Evolutionary conservation across 37 sponge, comb jelly and placozoan species (phyloP).

Genomic region (Ianthella basta): DNA sequence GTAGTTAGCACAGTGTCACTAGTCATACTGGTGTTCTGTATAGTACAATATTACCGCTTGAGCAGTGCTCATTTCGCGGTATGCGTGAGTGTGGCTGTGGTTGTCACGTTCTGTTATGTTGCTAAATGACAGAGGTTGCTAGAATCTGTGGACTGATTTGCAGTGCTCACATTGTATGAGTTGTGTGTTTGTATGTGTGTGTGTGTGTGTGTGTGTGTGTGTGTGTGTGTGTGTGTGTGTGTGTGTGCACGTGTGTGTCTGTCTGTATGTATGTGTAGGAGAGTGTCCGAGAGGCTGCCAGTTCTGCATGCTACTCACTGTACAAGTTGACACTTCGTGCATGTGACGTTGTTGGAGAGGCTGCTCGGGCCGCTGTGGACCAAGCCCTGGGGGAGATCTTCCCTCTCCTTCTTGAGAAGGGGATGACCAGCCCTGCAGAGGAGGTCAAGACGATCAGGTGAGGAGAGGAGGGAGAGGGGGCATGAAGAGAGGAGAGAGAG

Average conservation of each 20-base stretch:
- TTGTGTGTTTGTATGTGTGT: conserved; percentile 1
- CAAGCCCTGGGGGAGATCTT: conserved; percentile 57
- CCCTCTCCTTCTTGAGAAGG: conserved; percentile 78
- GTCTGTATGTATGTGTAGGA: conserved; percentile 51
- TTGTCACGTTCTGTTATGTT: neutral
- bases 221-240: conserved; percentile 29
- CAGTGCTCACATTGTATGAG: no score
- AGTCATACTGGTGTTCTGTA: no score
- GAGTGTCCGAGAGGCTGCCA: conserved; percentile 80
- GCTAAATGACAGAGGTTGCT: no score
- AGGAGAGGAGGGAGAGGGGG: no score
- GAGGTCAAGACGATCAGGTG: conserved; percentile 65
- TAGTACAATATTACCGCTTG: no score
- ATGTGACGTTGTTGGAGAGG: conserved; percentile 44
- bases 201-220: conserved; percentile 29
- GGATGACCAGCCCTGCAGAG: conserved; percentile 59
- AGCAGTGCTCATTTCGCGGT: no score
- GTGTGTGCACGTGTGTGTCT: neutral
- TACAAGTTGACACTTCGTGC: conserved; percentile 74
- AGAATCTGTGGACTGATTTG: no score
- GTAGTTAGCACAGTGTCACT: no score
- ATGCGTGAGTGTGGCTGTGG: no score
- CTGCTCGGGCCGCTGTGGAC: neutral
- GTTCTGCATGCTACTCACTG: conserved; percentile 65
- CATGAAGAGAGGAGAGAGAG: no score